A percentile compares a stretch with the other conserved stretches of the same genome.
phyloP scores from a whole-genome alignment of 1,140 invertebrate species.

The Platyscapa corneri region DNA sequence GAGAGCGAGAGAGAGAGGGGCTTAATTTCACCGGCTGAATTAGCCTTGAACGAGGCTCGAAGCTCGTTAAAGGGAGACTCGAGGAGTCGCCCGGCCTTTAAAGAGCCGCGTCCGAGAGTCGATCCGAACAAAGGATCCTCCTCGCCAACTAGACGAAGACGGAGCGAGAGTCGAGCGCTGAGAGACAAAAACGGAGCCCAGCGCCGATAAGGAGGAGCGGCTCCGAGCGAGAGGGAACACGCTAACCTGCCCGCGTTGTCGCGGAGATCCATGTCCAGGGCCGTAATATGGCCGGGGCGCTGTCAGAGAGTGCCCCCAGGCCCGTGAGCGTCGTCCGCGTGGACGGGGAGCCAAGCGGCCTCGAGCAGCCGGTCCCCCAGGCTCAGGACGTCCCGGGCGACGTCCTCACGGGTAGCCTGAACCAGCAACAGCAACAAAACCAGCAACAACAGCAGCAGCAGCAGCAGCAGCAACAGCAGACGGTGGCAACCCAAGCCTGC shows the following conservation, averaged over 20 bases:
- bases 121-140: conserved; percentile 21
- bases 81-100: too few relatives aligned
- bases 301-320: conserved; percentile 70
- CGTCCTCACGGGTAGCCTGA: too few relatives aligned
- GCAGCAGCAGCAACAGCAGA: conserved; percentile 49
- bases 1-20: not conserved
- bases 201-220: conserved; percentile 37
- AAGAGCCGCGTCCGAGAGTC: not conserved
- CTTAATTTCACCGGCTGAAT: too few relatives aligned
- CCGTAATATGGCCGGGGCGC: conserved; percentile 70
- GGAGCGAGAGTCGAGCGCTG: too few relatives aligned
- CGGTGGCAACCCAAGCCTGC: conserved; percentile 30
- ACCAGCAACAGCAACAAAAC: conserved; percentile 51
- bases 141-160: too few relatives aligned
- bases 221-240: conserved; percentile 14
- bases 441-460: conserved; percentile 21
- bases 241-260: conserved; percentile 42
- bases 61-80: not conserved
- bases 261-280: conserved; percentile 67
- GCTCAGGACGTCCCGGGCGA: not conserved
- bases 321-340: conserved; percentile 70
- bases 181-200: too few relatives aligned
- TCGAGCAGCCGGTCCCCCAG: not conserved
- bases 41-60: not conserved
- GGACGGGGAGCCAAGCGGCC: conserved; percentile 55